Conservation (phyloP, 2,797 vertebrate species). For the Euphonia xanthogaster region DNA sequence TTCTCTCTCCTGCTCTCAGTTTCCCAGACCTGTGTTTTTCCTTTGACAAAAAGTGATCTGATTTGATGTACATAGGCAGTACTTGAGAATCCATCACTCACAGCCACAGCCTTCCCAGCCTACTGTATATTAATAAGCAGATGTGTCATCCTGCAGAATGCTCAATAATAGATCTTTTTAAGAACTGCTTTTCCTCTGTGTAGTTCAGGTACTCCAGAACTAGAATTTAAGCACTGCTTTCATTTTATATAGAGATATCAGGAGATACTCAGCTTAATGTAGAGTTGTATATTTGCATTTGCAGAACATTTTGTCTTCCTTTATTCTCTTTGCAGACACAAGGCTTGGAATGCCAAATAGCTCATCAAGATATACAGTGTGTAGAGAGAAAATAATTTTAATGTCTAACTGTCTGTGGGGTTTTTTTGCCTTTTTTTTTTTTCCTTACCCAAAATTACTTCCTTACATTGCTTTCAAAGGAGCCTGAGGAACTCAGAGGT, state of each 20-base stretch:
- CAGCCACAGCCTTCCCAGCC: not conserved
- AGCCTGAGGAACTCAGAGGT: not conserved
- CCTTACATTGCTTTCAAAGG: not conserved
- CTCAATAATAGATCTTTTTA: conserved; percentile 39
- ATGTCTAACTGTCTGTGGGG: not conserved
- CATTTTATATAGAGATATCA: conserved; percentile 43
- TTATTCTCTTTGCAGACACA: conserved; percentile 26
- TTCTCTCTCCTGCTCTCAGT: not conserved
- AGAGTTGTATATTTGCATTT: conserved; percentile 43
- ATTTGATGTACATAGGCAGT: not conserved
- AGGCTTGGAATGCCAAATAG: conserved; percentile 34
- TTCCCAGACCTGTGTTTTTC: not conserved
- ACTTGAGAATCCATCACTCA: conserved; percentile 39
- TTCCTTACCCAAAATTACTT: not conserved
- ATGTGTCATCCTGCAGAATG: conserved; percentile 21
- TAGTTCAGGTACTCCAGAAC: conserved; percentile 41
- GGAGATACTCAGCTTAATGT: conserved; percentile 30
- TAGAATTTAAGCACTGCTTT: conserved; percentile 36
- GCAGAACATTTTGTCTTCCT: conserved; percentile 56
- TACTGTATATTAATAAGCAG: conserved; percentile 17
- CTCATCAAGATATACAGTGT: not conserved
- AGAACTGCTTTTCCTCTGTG: conserved; percentile 10
- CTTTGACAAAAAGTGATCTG: not conserved
- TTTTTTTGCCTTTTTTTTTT: not conserved
- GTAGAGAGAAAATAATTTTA: not conserved